Percentiles rank a stretch among this genome's conserved stretches.
phyloP scores from a whole-genome alignment of 1,140 invertebrate genomes.

The Drosophila sulfurigaster region DNA sequence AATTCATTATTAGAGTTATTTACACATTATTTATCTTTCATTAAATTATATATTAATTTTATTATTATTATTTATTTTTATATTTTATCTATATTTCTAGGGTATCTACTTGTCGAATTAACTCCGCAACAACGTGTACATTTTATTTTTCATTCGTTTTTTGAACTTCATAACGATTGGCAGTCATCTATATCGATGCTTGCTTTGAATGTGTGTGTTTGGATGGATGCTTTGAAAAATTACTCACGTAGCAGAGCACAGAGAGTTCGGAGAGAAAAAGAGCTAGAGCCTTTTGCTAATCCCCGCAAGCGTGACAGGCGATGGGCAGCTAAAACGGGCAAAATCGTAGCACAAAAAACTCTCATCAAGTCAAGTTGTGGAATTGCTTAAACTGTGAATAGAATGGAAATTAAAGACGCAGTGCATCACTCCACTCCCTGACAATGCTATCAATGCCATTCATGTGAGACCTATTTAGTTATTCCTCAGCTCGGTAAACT shows the following conservation, averaged over 20 bases:
- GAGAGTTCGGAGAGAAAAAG: constrained; percentile 7
- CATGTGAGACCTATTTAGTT: constrained; percentile 13
- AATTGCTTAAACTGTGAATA: constrained; percentile 11
- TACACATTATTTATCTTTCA: too few relatives aligned
- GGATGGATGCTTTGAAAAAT: constrained; percentile 60
- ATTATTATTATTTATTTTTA: neutral
- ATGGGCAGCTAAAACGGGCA: constrained; percentile 33
- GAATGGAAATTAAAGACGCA: neutral
- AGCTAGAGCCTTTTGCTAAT: constrained; percentile 27
- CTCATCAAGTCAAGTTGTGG: constrained; percentile 5
- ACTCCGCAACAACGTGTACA: neutral
- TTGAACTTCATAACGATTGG: constrained; percentile 53
- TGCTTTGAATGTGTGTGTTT: neutral
- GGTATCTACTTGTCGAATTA: neutral
- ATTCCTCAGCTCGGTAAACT: constrained; percentile 23
- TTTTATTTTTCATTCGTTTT: constrained; percentile 8
- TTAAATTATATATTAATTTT: neutral
- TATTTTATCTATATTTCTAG: neutral
- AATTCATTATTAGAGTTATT: too few relatives aligned
- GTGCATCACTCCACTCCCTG: neutral
- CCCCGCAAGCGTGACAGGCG: constrained; percentile 47
- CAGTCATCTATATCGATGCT: constrained; percentile 32
- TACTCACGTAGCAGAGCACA: constrained; percentile 57
- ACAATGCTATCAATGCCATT: neutral
- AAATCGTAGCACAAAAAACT: constrained; percentile 18